phyloP scores from a whole-genome alignment of 2,797 vertebrate genomes.

The Mycteria americana region DNA sequence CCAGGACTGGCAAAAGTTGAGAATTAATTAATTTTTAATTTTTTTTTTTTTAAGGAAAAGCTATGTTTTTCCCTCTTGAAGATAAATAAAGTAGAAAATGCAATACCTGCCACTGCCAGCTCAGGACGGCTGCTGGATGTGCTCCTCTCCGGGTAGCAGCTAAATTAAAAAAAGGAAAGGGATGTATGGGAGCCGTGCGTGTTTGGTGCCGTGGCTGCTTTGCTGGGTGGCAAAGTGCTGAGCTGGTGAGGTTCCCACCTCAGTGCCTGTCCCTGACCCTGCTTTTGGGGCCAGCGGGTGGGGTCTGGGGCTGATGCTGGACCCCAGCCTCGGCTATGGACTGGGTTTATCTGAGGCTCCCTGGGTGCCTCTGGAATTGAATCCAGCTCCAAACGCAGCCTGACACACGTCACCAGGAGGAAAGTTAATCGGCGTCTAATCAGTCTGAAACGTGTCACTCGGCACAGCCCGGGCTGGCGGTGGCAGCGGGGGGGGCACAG shows the following conservation, averaged over 20 bases:
- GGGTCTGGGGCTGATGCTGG: neutral
- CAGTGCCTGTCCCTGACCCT: neutral
- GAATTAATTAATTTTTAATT: fast-evolving
- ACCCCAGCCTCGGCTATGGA: neutral
- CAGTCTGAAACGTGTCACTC: neutral
- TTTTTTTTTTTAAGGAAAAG: neutral
- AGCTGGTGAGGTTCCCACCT: neutral
- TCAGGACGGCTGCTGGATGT: neutral
- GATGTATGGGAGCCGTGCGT: fast-evolving
- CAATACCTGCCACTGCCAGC: neutral
- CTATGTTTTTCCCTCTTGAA: neutral
- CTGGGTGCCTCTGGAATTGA: neutral
- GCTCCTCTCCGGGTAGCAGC: neutral
- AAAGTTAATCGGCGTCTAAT: neutral
- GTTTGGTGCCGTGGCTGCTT: neutral
- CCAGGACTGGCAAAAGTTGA: neutral
- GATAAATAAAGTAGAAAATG: neutral
- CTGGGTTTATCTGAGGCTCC: neutral
- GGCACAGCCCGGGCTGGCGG: neutral
- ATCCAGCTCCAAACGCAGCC: fast-evolving
- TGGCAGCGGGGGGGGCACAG: fast-evolving
- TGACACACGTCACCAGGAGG: neutral
- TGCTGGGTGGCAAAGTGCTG: neutral
- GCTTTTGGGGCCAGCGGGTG: neutral
- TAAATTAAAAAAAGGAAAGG: neutral